Conservation (phyloP, 2,797 vertebrate species). For the Anomalospiza imberbis region DNA sequence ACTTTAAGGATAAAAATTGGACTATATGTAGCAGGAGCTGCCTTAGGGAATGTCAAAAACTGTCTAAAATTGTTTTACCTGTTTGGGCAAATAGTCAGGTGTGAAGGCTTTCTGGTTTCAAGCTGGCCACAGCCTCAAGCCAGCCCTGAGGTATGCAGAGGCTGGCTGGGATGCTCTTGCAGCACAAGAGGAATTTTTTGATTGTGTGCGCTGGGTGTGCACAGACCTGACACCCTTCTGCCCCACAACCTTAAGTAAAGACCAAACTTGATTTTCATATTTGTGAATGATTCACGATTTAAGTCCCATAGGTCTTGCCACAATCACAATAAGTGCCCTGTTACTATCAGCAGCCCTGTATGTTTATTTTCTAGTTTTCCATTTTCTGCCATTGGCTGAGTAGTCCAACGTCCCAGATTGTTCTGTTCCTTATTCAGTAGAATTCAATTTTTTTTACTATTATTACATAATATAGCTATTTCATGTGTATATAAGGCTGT, state of each 20-base stretch:
- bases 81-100: background rate
- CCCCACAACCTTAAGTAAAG: background rate
- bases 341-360: background rate
- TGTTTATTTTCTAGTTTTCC: background rate
- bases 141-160: background rate
- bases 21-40: background rate
- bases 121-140: background rate
- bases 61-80: background rate
- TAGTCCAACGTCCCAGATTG: background rate
- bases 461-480: background rate
- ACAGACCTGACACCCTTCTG: background rate
- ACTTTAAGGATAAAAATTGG: background rate
- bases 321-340: background rate
- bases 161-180: background rate
- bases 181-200: background rate
- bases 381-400: background rate
- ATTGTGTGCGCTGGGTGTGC: no score
- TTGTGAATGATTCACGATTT: background rate
- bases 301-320: background rate
- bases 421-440: background rate
- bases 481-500: background rate
- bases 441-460: background rate
- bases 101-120: background rate
- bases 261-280: background rate
- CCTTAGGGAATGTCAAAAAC: background rate